Evolutionary conservation across 2,113 vertebrate genomes (phyloP).

Genomic region (Pycnonotus jocosus): DNA sequence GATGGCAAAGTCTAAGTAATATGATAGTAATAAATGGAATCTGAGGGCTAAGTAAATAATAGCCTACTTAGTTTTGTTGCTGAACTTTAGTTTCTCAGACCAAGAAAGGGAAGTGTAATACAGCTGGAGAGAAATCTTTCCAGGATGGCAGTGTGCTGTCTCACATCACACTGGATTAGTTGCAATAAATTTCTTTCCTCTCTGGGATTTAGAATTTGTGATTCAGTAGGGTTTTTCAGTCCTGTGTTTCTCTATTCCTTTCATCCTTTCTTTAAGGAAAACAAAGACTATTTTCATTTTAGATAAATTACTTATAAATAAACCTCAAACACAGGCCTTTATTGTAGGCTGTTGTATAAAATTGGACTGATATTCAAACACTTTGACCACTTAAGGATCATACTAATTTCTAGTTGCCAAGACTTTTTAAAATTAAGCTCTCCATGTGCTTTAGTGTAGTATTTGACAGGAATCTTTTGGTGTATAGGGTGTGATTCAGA

Average conservation of each 20-base stretch:
- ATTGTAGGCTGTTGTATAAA: neutral
- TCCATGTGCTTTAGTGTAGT: neutral
- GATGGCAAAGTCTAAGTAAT: neutral
- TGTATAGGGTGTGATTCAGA: neutral
- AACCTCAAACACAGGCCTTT: neutral
- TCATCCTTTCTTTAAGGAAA: neutral
- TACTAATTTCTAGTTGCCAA: neutral
- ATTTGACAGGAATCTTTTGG: neutral
- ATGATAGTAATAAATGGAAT: neutral
- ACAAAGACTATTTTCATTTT: neutral
- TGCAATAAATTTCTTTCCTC: neutral
- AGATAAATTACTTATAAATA: neutral
- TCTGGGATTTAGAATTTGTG: neutral
- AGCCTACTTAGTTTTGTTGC: neutral
- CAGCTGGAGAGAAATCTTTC: neutral
- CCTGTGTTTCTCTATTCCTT: neutral
- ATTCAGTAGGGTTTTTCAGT: neutral
- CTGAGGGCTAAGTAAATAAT: slow-evolving; percentile 1
- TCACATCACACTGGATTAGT: neutral
- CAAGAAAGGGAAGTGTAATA: neutral
- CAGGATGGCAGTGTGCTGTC: neutral
- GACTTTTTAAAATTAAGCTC: neutral
- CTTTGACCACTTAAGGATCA: neutral
- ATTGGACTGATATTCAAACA: neutral
- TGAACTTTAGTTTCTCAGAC: neutral